phyloP scores from a whole-genome alignment of 2,888 invertebrate species.

The Hetaerina titia region DNA sequence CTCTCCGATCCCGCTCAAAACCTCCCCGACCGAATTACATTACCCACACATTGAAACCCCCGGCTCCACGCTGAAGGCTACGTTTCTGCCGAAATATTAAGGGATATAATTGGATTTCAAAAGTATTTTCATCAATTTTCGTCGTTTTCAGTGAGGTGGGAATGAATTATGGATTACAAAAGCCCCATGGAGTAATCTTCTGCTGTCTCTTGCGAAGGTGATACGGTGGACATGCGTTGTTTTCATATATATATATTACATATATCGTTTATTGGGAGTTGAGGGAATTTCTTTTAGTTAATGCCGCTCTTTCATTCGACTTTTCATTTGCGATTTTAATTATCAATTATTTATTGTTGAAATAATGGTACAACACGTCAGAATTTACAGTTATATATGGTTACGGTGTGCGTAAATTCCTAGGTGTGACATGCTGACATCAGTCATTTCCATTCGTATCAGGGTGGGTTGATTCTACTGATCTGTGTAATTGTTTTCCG shows the following conservation, averaged over 20 bases:
- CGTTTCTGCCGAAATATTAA: background rate
- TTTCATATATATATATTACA: background rate
- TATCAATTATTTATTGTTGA: too few relatives aligned
- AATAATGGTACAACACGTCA: too few relatives aligned
- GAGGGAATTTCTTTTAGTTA: background rate
- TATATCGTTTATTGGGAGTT: background rate
- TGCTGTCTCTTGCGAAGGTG: background rate
- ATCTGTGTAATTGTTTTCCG: too few relatives aligned
- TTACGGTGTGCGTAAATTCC: too few relatives aligned
- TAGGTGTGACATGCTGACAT: too few relatives aligned
- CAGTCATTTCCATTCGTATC: too few relatives aligned
- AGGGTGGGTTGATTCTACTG: too few relatives aligned
- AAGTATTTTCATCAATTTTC: slow-evolving; percentile 42
- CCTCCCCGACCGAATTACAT: background rate
- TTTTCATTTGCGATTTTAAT: background rate
- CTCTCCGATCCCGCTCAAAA: background rate
- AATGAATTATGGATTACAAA: slow-evolving; percentile 38
- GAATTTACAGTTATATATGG: too few relatives aligned
- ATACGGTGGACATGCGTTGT: background rate
- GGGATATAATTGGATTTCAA: slow-evolving; percentile 38
- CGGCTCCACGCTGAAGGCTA: background rate
- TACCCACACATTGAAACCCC: background rate
- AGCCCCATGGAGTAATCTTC: background rate
- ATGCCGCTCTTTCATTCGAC: background rate
- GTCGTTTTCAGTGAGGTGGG: background rate